Percentiles rank a stretch among this genome's conserved stretches.
Conservation (phyloP, 2,797 vertebrate genomes). For the Synaphobranchus kaupii region DNA sequence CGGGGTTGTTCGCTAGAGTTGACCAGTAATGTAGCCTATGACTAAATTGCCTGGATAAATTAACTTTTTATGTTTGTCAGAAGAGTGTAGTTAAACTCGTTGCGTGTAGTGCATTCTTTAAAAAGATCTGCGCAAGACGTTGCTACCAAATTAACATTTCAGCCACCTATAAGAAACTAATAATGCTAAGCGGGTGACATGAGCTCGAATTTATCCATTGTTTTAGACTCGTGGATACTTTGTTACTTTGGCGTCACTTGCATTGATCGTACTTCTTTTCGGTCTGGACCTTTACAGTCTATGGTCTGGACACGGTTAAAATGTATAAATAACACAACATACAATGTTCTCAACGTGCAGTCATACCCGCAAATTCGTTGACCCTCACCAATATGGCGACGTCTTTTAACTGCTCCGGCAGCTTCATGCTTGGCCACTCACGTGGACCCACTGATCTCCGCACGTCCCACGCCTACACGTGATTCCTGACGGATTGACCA, state of each 20-base stretch:
- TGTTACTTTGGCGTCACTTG: not conserved
- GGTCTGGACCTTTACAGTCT: too few relatives aligned
- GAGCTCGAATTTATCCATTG: too few relatives aligned
- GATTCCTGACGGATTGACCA: constrained; percentile 42
- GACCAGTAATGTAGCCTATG: not conserved
- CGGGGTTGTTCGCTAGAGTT: not conserved
- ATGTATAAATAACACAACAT: constrained; percentile 28
- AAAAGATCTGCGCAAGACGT: too few relatives aligned
- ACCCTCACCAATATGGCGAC: not conserved
- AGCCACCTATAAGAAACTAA: too few relatives aligned
- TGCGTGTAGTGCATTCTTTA: not conserved
- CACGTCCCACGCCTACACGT: constrained; percentile 45
- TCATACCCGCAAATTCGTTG: constrained; percentile 18
- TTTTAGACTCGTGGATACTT: not conserved
- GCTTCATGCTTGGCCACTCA: constrained; percentile 12
- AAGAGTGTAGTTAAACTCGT: not conserved
- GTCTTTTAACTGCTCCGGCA: not conserved
- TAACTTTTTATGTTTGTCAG: not conserved
- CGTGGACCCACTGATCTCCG: constrained; percentile 24
- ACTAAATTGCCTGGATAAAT: not conserved
- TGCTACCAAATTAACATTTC: too few relatives aligned
- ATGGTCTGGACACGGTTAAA: not conserved
- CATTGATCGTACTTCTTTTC: not conserved
- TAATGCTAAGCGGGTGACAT: too few relatives aligned
- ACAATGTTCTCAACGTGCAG: constrained; percentile 23